Evolutionary conservation across 1,140 invertebrate species (phyloP), one percentile per base, ranked within the genome.

Genomic region (Lethocerus indicus): DNA sequence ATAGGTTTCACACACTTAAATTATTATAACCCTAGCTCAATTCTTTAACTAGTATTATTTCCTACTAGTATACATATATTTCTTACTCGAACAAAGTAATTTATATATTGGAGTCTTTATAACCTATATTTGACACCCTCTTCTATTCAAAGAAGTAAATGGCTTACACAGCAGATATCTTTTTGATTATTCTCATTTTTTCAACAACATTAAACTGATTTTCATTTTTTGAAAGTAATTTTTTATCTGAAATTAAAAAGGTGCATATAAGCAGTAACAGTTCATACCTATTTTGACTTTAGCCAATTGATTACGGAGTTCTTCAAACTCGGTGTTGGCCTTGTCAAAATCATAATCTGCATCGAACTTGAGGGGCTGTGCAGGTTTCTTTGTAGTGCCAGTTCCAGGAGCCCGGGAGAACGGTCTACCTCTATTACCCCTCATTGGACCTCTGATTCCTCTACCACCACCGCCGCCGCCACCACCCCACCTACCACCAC

Each of bases 281-380:
- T n/a, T 28, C 42, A 28, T 28, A 44, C 42, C 29, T 12, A 91
- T 77, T 66, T 88, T 90, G 14, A 82, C 74, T 67, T 88, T 89
- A 24, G 79, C 76, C 32, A 95, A 69, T 63, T 93, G 82, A 52
- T 66, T 73, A 63, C 86, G 81, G 14, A 97, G 68, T 66, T 95
- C 89, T 60, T 94, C 85, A 68, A 97, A 97, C 64, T 95, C 80
- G 26, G 84, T 89, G 68, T 98, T 96, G 7, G 92, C 89, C 64
- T 91, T 83, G 63, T 98, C 94, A 68, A 98, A 98, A 68, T 98
- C 93, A 65, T 90, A 98, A 57, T 96, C 92, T 45, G 80, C 83
- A 50, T 96, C 90, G 66, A 96, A 97, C 61, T 92, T 93, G 36
- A 93, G 71, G 3, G 78, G 81, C 64, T 79, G 47, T 18, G 41